Evolutionary conservation across 64 coral and sea anemone species (phyloP), one percentile per base, ranked within the genome.

Genomic region (Acropora yongei): DNA sequence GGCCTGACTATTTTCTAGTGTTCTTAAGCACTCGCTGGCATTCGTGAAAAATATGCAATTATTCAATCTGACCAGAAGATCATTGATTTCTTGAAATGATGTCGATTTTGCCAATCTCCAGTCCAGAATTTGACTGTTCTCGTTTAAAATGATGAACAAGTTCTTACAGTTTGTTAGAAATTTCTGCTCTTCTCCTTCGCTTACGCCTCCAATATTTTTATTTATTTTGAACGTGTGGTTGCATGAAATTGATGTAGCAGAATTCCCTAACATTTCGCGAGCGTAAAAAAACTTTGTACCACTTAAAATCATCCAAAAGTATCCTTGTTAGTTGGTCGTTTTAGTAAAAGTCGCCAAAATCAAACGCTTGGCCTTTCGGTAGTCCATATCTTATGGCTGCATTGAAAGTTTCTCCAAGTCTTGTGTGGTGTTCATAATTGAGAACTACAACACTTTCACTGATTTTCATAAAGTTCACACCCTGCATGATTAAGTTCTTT

Each of bases 211-310:
- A 49, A 96, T 91, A 48, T 96, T 90, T 46, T 81, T 83, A 16
- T 86, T 91, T 14, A 92, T 82, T 58, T 92, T 96, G 44, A 92
- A 86, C 10, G 89, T 92, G 85, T 92, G 89, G n/a, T 95, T 84
- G 83, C 89, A 95, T 3, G 93, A 80, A n/a, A 95, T 60, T 40
- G 78, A 43, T 80, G 46, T 90, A 47, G 80, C 72, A 13, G 73
- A 42, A 55, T 41, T 68, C 6, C 51, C 41, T 51, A 47, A 41
- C 89, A 95, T 87, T 46, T 84, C 45, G 43, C 13, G 80, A n/a
- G 67, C 41, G 68, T 78, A 30, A 90, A 6, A 57, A 19, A 16
- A 42, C 47, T 74, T 68, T 66, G 44, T 73, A 81, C 47, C 30
- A 16, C 47, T 91, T 55, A 57, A 87, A 95, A 41, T 91, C 16